phyloP scores from a whole-genome alignment of 2,113 vertebrate genomes.

The Nothobranchius kuhntae region DNA sequence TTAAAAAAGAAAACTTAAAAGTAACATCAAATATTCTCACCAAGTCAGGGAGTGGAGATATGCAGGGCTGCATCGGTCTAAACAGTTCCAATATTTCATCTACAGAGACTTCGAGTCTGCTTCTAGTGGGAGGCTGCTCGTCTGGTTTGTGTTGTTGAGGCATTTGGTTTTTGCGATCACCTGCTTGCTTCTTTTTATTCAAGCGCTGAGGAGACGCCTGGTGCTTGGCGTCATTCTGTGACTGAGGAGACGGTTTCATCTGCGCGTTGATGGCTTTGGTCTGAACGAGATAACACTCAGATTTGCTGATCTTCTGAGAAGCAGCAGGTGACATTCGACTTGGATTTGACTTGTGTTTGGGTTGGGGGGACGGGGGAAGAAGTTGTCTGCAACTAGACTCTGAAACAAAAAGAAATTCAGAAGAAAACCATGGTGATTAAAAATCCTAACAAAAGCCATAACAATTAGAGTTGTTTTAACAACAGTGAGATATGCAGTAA shows the following conservation, averaged over 20 bases:
- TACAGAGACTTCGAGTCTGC: neutral
- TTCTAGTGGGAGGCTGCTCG: neutral
- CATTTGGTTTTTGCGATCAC: neutral
- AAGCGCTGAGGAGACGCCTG: conserved; percentile 10
- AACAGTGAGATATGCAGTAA: neutral
- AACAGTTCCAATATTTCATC: conserved; percentile 72
- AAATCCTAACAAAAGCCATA: neutral
- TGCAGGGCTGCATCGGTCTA: conserved; percentile 80
- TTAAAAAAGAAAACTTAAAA: too few relatives aligned
- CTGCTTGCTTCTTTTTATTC: conserved; percentile 8
- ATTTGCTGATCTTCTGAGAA: conserved; percentile 12
- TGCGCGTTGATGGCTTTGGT: neutral
- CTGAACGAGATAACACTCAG: neutral
- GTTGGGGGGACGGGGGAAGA: conserved; percentile 20
- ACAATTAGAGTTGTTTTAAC: neutral
- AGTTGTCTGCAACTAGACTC: conserved; percentile 22
- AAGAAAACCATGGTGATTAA: neutral
- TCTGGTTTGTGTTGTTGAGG: conserved; percentile 19
- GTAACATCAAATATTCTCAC: conserved; percentile 36
- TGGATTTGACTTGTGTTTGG: neutral
- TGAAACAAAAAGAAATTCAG: conserved; percentile 32
- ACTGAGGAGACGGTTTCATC: neutral
- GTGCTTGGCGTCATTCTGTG: neutral
- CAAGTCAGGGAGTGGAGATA: conserved; percentile 84
- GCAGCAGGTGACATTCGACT: neutral